Percentiles rank a stretch among this genome's conserved stretches.
Evolutionary conservation across 2,888 invertebrate genomes (phyloP).

Genomic region (Palloptera scutellata): DNA sequence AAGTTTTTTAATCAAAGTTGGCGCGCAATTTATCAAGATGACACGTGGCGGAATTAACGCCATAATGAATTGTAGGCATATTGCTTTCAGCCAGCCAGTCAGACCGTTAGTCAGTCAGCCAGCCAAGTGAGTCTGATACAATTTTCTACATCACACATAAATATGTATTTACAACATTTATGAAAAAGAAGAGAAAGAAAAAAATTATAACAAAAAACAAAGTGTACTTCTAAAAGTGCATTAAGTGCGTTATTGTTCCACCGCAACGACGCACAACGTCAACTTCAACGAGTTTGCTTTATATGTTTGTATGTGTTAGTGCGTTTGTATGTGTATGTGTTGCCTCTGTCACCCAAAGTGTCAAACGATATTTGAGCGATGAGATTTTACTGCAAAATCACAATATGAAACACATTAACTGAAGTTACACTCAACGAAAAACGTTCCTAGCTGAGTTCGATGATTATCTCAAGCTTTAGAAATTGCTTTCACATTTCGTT

Average conservation of each 20-base stretch:
- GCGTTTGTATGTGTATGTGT: conserved; percentile 10
- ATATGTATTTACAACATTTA: neutral
- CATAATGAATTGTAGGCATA: conserved; percentile 45
- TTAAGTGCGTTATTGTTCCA: conserved; percentile 10
- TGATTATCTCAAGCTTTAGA: too few relatives aligned
- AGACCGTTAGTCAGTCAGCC: neutral
- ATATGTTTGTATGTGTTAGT: too few relatives aligned
- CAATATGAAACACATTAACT: neutral
- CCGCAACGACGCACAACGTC: neutral
- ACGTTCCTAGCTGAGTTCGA: too few relatives aligned
- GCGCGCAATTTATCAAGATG: conserved; percentile 44
- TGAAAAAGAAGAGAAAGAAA: neutral
- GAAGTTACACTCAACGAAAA: neutral
- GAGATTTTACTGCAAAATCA: conserved; percentile 27
- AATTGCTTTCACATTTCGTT: too few relatives aligned
- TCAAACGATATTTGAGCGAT: conserved; percentile 33
- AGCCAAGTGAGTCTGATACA: neutral
- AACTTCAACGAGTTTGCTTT: too few relatives aligned
- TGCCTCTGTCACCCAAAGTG: conserved; percentile 30
- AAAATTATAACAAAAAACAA: neutral
- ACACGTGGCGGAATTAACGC: conserved; percentile 48
- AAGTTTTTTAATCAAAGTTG: conserved; percentile 40
- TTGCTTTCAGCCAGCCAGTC: conserved; percentile 29
- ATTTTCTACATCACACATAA: neutral
- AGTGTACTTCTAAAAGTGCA: conserved; percentile 19